These are phyloP conservation scores for Anser brachyrhynchus DNA, from an alignment of 2,113 vertebrate genomes.

Conservation along the genomic window DNA sequence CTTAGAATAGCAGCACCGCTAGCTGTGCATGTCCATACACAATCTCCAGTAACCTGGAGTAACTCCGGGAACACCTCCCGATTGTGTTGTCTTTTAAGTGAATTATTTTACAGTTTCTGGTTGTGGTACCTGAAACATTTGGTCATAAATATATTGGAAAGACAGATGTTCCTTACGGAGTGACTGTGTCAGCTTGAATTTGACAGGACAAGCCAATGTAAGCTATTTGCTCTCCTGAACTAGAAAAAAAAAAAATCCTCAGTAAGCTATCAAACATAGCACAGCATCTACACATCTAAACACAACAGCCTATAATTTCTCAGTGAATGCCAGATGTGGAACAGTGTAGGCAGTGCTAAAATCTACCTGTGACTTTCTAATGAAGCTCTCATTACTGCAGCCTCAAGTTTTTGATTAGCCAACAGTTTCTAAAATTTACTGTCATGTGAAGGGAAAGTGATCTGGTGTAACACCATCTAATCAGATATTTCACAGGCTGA, in stretches of 20 bases:
- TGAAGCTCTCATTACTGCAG: neutral
- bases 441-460: neutral
- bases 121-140: neutral
- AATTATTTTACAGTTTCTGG: constrained; percentile 54
- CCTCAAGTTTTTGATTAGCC: neutral
- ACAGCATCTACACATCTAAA: constrained; percentile 2
- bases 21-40: constrained; percentile 11
- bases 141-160: constrained; percentile 8
- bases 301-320: neutral
- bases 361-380: neutral
- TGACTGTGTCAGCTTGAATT: constrained; percentile 37
- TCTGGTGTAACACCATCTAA: neutral
- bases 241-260: neutral
- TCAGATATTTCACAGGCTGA: neutral
- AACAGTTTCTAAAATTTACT: neutral
- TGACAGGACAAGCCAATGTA: constrained; percentile 3
- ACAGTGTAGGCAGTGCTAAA: neutral
- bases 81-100: neutral
- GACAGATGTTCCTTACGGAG: neutral
- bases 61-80: neutral
- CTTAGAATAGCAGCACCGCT: neutral
- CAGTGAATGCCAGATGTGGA: neutral
- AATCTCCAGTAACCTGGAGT: neutral
- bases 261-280: constrained; percentile 15
- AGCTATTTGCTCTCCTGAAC: constrained; percentile 8